Evolutionary conservation across 2,888 invertebrate species (phyloP).

Genomic region (Lypha dubia): DNA sequence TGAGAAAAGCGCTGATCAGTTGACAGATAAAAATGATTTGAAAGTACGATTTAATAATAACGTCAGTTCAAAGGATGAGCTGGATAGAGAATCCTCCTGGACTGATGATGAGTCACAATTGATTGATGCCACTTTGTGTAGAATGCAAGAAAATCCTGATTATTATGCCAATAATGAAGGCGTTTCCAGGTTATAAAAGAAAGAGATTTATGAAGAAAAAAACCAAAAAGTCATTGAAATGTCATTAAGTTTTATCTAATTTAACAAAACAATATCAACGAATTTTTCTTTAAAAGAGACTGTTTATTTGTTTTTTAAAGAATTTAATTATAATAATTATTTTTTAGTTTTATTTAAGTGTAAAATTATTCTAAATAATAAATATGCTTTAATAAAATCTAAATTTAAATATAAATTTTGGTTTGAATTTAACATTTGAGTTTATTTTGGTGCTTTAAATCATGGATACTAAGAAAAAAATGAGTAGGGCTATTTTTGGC

Average conservation of each 20-base stretch:
- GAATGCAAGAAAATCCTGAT: constrained; percentile 72
- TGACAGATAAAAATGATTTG: constrained; percentile 47
- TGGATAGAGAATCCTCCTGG: constrained; percentile 24
- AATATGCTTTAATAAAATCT: constrained; percentile 1
- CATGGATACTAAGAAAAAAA: too few species aligned
- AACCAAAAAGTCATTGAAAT: constrained; percentile 22
- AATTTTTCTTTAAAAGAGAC: constrained; percentile 45
- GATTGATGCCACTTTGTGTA: constrained; percentile 63
- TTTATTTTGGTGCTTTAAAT: too few species aligned
- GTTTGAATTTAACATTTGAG: too few species aligned
- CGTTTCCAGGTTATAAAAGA: constrained; percentile 77
- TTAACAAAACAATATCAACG: constrained; percentile 6
- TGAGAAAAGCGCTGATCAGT: not conserved
- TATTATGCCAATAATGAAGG: constrained; percentile 79
- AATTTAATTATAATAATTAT: not conserved
- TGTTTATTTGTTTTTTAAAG: constrained; percentile 21
- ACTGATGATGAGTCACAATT: constrained; percentile 71
- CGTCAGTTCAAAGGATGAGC: constrained; percentile 48
- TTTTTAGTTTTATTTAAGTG: not conserved
- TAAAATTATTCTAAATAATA: not conserved
- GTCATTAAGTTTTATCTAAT: constrained; percentile 20
- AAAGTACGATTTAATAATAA: constrained; percentile 66
- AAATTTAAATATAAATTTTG: not conserved
- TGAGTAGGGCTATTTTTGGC: too few species aligned
- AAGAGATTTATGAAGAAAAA: not conserved